Evolutionary conservation across 1,140 invertebrate species (phyloP), one percentile per base, ranked within the genome.

Genomic region (Zaprionus capensis): DNA sequence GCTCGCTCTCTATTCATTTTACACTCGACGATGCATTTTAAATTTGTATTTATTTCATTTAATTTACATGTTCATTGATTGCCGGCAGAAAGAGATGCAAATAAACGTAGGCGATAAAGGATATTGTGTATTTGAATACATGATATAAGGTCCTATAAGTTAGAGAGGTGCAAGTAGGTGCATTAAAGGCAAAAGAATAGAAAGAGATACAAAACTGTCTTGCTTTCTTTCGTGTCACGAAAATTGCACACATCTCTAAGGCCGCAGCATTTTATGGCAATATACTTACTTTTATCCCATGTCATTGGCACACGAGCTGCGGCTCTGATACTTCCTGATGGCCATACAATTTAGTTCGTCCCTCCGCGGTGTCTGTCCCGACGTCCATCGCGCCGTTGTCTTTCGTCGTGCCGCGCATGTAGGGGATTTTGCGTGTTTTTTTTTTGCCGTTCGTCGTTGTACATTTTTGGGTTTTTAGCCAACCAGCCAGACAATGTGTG

Each of bases 221-320:
- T 2, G 5, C 46, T 4, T 49, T 5, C 4, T 0, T n/a, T 49
- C 20, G 46, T 49, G 17, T 49, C 46, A 49, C 46, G 46, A 20
- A 34, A 1, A 14, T n/a, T 24, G 51, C 12, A 14, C 14, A 6
- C 53, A 55, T 55, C 34, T 38, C 36, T 56, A 14, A 15, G 20
- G 4, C 17, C 4, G 22, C 49, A 26, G 51, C 53, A 56, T 26
- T 56, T 15, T 7, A 28, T 12, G 24, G 51, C 51, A 55, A 66
- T 66, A 44, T 56, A 26, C 53, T 74, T 82, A 76, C 79, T 76
- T 82, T 85, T 68, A 85, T 80, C 68, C 82, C 67, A 68, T 79
- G 64, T 72, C 81, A 76, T 80, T 82, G 76, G 76, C 71, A 83
- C 76, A 31, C 36, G 38, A 56, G 71, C 70, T 65, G 46, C 62